Base-by-base conservation (phyloP, 2,888 invertebrate genomes). In the Scelioninae gen. 1 region DNA sequence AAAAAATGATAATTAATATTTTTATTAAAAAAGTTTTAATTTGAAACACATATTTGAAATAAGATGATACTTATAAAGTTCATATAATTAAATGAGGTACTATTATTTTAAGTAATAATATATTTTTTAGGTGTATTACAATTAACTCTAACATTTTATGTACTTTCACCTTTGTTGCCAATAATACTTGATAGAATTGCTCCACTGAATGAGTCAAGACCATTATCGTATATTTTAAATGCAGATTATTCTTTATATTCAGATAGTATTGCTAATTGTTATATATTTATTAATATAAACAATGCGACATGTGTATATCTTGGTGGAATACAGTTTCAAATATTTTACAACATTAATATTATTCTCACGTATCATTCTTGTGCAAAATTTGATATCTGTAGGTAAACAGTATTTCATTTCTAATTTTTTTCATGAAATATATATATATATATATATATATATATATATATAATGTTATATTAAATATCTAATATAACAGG, bases 311-410 rank as follows among this genome's bases (percentile, higher is more conserved):
- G 78, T 15, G 63, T 78, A 31, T 78, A 71, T 34, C 65, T 78
- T 9, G 71, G 78, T 58, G 31, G 56, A 23, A 16, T 78, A 29
- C 78, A 78, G 23, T 71, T 78, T 58, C 78, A 78, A 58, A 71
- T 78, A 38, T 29, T 78, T 15, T 71, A 78, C 16, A 78, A 71
- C 49, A 71, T 63, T 31, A 65, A 71, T 10, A 71, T 78, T 69
- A 71, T 78, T 8, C 60, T 77, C 4, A 62, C 77, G 2, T 77
- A 69, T 23, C 77, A 77, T 29, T 55, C 69, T 16, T 77, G 77
- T 56, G 69, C 77, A 38, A 77, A 77, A 31, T 69, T 69, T 56
- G 63, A 38, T 9, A 56, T 69, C 55, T 69, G 55, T 47, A 69
- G 77, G 77, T 77, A 63, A 63, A 69, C 38, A 43, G 56, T 60